Evolutionary conservation across 2,888 invertebrate species (phyloP).

Genomic region (Andrena bucephala): DNA sequence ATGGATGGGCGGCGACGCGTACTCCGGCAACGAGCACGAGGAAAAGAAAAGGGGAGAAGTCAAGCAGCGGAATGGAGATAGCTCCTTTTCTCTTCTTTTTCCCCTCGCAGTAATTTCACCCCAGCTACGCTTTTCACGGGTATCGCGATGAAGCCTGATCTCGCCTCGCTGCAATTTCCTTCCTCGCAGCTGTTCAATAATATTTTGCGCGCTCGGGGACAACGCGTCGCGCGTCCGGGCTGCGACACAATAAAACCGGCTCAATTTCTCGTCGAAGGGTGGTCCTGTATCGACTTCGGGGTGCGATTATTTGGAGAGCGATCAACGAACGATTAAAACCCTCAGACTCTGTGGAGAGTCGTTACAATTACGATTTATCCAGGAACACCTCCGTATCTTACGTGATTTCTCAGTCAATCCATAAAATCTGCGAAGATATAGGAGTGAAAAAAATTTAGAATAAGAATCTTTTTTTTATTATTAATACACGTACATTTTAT

Average conservation of each 20-base stretch:
- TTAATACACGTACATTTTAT: no score
- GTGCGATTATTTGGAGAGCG: neutral
- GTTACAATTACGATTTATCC: neutral
- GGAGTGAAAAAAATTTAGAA: no score
- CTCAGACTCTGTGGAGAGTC: neutral
- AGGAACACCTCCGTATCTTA: no score
- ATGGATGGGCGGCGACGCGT: conserved; percentile 7
- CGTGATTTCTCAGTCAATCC: neutral
- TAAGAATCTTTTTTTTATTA: no score
- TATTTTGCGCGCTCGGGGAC: conserved; percentile 15
- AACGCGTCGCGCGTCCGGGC: neutral
- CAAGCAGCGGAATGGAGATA: conserved; percentile 30
- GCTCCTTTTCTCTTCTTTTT: conserved; percentile 16
- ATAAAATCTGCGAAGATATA: neutral
- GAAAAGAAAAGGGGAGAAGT: conserved; percentile 16
- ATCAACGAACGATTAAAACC: neutral
- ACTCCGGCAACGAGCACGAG: neutral
- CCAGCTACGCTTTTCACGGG: conserved; percentile 22
- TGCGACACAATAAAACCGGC: neutral
- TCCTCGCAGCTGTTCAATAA: neutral
- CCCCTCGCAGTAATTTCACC: conserved; percentile 27
- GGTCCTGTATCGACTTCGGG: no score
- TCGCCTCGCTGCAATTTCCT: conserved; percentile 27
- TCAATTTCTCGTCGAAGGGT: neutral
- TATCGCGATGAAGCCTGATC: conserved; percentile 8